These are phyloP conservation scores for Cryptus armator DNA, from an alignment of 2,888 invertebrate genomes.

Conservation along the genomic window DNA sequence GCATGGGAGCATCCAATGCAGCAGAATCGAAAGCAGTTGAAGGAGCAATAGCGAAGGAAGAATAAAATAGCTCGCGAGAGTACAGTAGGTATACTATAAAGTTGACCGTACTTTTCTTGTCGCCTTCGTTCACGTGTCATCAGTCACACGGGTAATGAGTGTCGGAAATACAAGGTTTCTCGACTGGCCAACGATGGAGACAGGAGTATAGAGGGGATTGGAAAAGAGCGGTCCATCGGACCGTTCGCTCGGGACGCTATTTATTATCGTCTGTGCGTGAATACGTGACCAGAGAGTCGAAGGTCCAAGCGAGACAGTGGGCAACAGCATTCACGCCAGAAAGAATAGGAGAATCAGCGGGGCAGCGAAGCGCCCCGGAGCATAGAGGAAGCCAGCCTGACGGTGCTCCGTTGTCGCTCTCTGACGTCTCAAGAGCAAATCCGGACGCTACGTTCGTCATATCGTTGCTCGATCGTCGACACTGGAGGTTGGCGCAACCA, in stretches of 20 bases:
- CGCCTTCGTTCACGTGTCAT: conserved; percentile 80
- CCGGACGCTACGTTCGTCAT: conserved; percentile 44
- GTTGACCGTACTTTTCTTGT: conserved; percentile 77
- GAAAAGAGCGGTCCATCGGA: conserved; percentile 56
- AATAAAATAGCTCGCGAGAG: conserved; percentile 32
- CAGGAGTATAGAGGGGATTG: neutral
- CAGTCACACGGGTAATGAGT: conserved; percentile 82
- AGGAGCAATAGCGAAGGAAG: conserved; percentile 43
- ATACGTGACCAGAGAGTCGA: conserved; percentile 77
- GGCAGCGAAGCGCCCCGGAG: neutral
- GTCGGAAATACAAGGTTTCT: conserved; percentile 80
- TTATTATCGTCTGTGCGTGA: conserved; percentile 77
- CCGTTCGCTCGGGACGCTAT: conserved; percentile 73
- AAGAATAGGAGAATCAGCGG: conserved; percentile 18
- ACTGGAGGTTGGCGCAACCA: conserved; percentile 15
- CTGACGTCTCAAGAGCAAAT: conserved; percentile 29
- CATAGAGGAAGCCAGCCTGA: neutral
- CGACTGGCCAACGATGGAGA: conserved; percentile 66
- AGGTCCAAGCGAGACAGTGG: neutral
- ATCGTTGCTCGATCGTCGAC: conserved; percentile 53
- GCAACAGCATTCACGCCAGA: conserved; percentile 11
- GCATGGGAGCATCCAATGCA: conserved; percentile 37
- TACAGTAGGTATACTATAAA: conserved; percentile 11
- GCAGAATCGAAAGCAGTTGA: conserved; percentile 47
- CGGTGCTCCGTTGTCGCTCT: conserved; percentile 25